phyloP scores from a whole-genome alignment of 2,113 vertebrate species.

The Syngnathus scovelli region DNA sequence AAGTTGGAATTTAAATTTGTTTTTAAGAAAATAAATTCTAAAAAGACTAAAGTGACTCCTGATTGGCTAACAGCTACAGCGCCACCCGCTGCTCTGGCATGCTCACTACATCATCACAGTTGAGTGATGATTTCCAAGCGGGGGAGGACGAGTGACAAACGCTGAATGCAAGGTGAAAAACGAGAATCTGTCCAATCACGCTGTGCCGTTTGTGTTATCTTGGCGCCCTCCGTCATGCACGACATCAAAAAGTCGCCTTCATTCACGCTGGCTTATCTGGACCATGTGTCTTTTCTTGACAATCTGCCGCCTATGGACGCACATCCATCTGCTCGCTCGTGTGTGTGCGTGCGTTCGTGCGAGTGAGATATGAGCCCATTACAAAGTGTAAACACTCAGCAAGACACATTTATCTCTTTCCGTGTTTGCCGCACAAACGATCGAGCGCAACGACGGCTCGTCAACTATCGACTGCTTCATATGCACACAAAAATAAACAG shows the following conservation, averaged over 20 bases:
- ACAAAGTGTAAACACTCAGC: constrained; percentile 19
- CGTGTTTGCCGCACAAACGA: not conserved
- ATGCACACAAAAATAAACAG: not conserved
- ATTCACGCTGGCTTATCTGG: constrained; percentile 17
- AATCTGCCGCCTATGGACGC: constrained; percentile 8
- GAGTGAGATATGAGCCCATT: constrained; percentile 22
- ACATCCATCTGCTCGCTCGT: constrained; percentile 17
- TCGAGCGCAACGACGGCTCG: not conserved
- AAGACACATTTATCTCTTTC: constrained; percentile 12
- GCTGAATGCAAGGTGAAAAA: not conserved
- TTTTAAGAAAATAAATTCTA: not conserved
- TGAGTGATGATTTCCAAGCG: not conserved
- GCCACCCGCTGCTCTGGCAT: not conserved
- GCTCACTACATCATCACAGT: not conserved
- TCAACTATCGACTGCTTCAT: not conserved
- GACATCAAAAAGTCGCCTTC: not conserved
- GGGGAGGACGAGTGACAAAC: not conserved
- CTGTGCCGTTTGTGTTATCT: not conserved
- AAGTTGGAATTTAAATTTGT: not conserved
- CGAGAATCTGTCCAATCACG: not conserved
- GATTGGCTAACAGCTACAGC: not conserved
- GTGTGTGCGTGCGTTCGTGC: constrained; percentile 1
- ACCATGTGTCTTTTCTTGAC: constrained; percentile 9
- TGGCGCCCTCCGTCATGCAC: not conserved
- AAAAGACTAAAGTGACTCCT: not conserved